Evolutionary conservation across 2,888 invertebrate species (phyloP).

Genomic region (Luperina nickerlii): DNA sequence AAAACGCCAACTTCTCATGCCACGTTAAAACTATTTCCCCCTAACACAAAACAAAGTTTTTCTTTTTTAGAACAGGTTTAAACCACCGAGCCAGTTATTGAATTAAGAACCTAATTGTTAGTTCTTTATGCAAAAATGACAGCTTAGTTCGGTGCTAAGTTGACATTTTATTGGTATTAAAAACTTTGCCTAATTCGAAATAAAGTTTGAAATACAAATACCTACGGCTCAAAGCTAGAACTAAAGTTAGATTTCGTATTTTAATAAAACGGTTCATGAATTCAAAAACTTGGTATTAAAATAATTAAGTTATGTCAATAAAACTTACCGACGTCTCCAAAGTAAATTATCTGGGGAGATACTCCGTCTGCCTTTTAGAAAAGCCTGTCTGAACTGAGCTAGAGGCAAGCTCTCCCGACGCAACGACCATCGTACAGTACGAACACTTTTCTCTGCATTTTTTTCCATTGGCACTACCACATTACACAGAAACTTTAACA

Average conservation of each 20-base stretch:
- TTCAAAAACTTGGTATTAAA: background rate
- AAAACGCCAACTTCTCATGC: constrained; percentile 37
- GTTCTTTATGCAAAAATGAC: too few species aligned
- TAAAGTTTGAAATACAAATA: too few species aligned
- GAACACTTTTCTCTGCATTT: constrained; percentile 59
- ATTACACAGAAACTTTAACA: constrained; percentile 33
- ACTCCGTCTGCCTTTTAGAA: constrained; percentile 78
- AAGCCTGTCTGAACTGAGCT: constrained; percentile 79
- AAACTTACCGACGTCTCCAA: constrained; percentile 82
- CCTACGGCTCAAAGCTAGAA: too few species aligned
- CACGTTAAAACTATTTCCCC: background rate
- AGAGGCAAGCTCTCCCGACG: constrained; percentile 85
- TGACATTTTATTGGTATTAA: too few species aligned
- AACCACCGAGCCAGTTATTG: too few species aligned
- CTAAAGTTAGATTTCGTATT: too few species aligned
- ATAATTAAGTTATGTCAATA: background rate
- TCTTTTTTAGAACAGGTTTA: too few species aligned
- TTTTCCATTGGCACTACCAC: constrained; percentile 66
- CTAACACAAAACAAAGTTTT: too few species aligned
- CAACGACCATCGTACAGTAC: constrained; percentile 76
- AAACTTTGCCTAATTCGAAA: too few species aligned
- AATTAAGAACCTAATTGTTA: too few species aligned
- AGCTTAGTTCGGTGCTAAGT: too few species aligned
- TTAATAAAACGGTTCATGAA: too few species aligned
- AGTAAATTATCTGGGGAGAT: constrained; percentile 76